phyloP scores from a whole-genome alignment of 1,140 invertebrate species.

The Linepithema humile region DNA sequence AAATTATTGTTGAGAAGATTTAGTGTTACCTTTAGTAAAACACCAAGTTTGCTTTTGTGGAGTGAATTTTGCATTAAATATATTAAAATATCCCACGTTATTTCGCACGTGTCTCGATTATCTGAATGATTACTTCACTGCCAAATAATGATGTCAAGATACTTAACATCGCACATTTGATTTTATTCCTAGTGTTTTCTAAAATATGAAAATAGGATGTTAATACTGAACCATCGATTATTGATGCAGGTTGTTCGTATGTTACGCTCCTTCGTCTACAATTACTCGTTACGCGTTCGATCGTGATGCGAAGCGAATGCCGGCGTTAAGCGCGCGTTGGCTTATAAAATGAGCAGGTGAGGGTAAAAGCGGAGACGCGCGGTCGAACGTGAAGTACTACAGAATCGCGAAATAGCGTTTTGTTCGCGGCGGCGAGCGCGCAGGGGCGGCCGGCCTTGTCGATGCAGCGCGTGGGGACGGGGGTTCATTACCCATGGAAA shows the following conservation, averaged over 20 bases:
- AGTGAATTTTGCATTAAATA: too few relatives aligned
- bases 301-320: not conserved
- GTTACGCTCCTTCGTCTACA: not conserved
- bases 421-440: conserved; percentile 54
- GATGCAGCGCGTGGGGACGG: conserved; percentile 68
- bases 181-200: not conserved
- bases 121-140: not conserved
- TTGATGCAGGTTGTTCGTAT: not conserved
- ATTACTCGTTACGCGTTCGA: not conserved
- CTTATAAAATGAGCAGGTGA: conserved; percentile 46
- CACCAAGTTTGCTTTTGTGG: too few relatives aligned
- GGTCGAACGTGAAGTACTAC: conserved; percentile 67
- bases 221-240: not conserved
- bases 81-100: too few relatives aligned
- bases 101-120: too few relatives aligned
- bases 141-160: not conserved
- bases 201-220: too few relatives aligned
- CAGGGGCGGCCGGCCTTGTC: conserved; percentile 63
- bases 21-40: not conserved
- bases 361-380: conserved; percentile 41
- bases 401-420: conserved; percentile 71
- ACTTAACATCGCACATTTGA: not conserved
- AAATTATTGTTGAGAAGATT: not conserved
- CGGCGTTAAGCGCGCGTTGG: conserved; percentile 14
- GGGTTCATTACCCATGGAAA: conserved; percentile 77